Base-by-base conservation (phyloP, 1,140 invertebrate species). In the Pachyrhynchus sulphureomaculatus region DNA sequence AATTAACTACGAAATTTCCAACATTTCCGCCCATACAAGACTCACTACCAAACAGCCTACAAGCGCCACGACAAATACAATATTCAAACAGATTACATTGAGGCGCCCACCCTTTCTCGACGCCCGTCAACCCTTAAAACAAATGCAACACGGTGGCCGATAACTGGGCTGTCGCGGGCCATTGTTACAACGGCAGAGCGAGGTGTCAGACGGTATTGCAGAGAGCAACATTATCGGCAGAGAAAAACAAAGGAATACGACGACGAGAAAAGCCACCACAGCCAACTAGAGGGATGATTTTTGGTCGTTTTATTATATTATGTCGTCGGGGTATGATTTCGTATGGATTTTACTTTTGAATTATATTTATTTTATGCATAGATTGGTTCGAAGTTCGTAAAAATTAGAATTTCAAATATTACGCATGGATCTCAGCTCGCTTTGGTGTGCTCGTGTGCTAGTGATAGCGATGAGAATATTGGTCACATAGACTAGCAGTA, bases 51-150 rank as follows among this genome's bases (percentile, higher is more conserved):
- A 51, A 26, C 36, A 41, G 34, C 15, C 34, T 42, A 42, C 39
- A 42, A 42, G n/a, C 13, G 51, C 51, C 20, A 41, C 51, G 36
- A 37, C 51, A 41, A 53, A 53, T 33, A 53, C 51, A 53, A 53
- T 53, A 53, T n/a, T 23, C 51, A 53, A 53, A 53, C 51, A 53
- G 51, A 53, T 53, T 53, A 53, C 51, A 53, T 53, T 36, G 51
- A 53, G 13, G 36, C 51, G n/a, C 51, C 51, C 20, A 42, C 39
- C 18, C n/a, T 10, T 18, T 17, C 39, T 3, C 8, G 4, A 18
- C 12, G 2, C 17, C 39, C 12, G 4, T 20, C 39, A 42, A 21
- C 39, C 37, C 24, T 8, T 12, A 53, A 53, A 53, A 37, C 20
- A 53, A 53, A 53, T 53, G 51, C 51, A 41, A 53, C 51, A 53